A percentile compares a stretch with the other conserved stretches of the same genome.
Evolutionary conservation across 2,113 vertebrate genomes (phyloP).

Genomic region (Alethe diademata): DNA sequence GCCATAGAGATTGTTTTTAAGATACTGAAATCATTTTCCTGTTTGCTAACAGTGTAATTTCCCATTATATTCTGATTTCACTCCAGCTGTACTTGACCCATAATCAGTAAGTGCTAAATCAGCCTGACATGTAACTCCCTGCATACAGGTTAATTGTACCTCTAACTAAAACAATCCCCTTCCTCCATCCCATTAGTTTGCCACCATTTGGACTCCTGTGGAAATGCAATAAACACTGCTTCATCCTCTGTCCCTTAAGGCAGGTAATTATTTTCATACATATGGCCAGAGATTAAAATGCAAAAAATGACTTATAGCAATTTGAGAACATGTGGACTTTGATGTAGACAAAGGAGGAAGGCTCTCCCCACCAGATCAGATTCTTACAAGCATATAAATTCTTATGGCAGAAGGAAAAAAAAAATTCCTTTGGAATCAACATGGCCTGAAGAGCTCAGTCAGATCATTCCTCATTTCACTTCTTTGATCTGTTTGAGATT

Average conservation of each 20-base stretch:
- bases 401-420: constrained; percentile 61
- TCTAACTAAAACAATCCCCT: neutral
- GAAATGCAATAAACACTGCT: constrained; percentile 8
- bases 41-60: neutral
- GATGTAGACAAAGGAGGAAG: constrained; percentile 62
- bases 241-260: constrained; percentile 46
- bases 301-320: constrained; percentile 47
- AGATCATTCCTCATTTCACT: constrained; percentile 21
- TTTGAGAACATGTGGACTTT: constrained; percentile 62
- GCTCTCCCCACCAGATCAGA: constrained; percentile 34
- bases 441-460: constrained; percentile 50
- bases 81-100: neutral
- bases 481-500: constrained; percentile 70
- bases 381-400: constrained; percentile 43
- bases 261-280: constrained; percentile 51
- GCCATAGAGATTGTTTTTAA: neutral
- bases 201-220: neutral
- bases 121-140: neutral
- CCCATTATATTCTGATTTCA: neutral
- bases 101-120: neutral
- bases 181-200: neutral
- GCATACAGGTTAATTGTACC: neutral
- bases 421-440: constrained; percentile 40
- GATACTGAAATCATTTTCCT: neutral
- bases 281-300: constrained; percentile 52